These are phyloP conservation scores for Cyprinodon diabolis DNA, from an alignment of 2,797 vertebrate species.

Conservation along the genomic window DNA sequence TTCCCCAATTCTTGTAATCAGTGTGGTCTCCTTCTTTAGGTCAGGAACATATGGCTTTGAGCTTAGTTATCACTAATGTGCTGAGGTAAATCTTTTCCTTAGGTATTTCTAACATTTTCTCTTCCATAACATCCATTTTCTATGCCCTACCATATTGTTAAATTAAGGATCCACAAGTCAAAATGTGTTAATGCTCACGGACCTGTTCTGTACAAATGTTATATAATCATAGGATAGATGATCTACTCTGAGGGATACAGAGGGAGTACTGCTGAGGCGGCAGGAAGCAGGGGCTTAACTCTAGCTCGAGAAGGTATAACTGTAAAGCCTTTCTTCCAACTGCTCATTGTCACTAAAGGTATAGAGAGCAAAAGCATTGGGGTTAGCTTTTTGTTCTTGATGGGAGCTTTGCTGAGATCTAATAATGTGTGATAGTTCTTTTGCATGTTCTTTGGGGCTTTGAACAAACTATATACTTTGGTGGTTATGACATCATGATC, in stretches of 20 bases:
- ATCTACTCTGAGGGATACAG: conserved; percentile 9
- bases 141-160: too few species aligned
- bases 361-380: background rate
- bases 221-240: conserved; percentile 6
- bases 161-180: background rate
- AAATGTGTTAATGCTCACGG: background rate
- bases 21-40: too few species aligned
- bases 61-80: too few species aligned
- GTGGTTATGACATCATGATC: background rate
- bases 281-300: conserved; percentile 17
- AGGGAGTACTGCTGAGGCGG: conserved; percentile 29
- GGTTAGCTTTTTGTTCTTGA: background rate
- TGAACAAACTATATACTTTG: background rate
- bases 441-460: conserved; percentile 5
- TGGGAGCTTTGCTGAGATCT: background rate
- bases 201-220: background rate
- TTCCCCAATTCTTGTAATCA: too few species aligned
- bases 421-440: background rate
- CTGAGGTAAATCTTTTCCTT: too few species aligned
- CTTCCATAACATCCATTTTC: too few species aligned
- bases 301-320: conserved; percentile 24
- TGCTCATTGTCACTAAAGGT: background rate
- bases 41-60: too few species aligned
- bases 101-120: too few species aligned
- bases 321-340: conserved; percentile 8